A percentile compares a stretch with the other conserved stretches of the same genome.
phyloP scores from a whole-genome alignment of 2,797 vertebrate genomes.

The Peromyscus nudipes region DNA sequence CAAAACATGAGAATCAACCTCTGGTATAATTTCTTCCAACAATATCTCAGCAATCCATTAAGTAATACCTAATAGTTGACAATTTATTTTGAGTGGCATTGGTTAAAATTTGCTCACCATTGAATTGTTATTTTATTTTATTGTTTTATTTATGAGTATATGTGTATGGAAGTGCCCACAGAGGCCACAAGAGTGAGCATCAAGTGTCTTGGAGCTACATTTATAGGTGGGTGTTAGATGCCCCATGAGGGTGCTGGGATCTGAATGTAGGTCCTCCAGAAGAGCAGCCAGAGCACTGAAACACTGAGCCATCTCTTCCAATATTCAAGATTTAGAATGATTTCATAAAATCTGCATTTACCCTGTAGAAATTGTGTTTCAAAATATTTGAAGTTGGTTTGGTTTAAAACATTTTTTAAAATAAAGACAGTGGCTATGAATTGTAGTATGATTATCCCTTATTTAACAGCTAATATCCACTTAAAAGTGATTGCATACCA shows the following conservation, averaged over 20 bases:
- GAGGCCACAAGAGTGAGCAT: background rate
- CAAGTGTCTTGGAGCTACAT: background rate
- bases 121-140: background rate
- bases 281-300: background rate
- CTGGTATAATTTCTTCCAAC: background rate
- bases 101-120: slow-evolving; percentile 45
- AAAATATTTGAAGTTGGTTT: slow-evolving; percentile 63
- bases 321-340: slow-evolving; percentile 36
- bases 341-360: slow-evolving; percentile 43
- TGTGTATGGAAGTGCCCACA: background rate
- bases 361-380: slow-evolving; percentile 36
- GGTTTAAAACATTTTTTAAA: background rate
- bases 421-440: background rate
- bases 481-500: background rate
- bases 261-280: background rate
- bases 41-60: slow-evolving; percentile 48
- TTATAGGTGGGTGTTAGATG: background rate
- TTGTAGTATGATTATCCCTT: background rate
- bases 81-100: slow-evolving; percentile 51
- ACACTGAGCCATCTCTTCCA: background rate
- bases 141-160: background rate
- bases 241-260: background rate
- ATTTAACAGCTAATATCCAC: background rate
- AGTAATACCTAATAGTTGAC: slow-evolving; percentile 12
- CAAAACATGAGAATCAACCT: slow-evolving; percentile 30